phyloP scores from a whole-genome alignment of 2,113 vertebrate genomes.

The Chaetodon trifascialis region DNA sequence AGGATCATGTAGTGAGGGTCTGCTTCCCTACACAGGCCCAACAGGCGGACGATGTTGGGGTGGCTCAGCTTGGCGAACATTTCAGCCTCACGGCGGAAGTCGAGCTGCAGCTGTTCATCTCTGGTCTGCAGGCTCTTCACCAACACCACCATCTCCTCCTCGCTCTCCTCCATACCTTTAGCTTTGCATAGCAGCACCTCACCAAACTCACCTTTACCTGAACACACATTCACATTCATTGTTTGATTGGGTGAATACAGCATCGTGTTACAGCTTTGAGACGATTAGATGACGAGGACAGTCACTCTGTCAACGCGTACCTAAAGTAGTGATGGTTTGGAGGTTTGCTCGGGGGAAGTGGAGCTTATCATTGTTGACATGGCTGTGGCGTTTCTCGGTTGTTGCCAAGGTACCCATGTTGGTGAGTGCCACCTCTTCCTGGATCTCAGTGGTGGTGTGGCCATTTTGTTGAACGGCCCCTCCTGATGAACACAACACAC shows the following conservation, averaged over 20 bases:
- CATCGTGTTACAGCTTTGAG: neutral
- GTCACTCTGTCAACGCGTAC: constrained; percentile 72
- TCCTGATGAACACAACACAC: constrained; percentile 79
- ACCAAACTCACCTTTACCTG: constrained; percentile 96
- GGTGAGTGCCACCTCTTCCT: constrained; percentile 94
- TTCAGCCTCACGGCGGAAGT: constrained; percentile 93
- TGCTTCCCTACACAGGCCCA: constrained; percentile 92
- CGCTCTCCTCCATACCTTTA: constrained; percentile 86
- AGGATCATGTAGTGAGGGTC: constrained; percentile 96
- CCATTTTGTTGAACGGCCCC: constrained; percentile 92
- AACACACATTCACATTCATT: constrained; percentile 14
- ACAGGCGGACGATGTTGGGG: constrained; percentile 88
- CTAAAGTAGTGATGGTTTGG: constrained; percentile 95
- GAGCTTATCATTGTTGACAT: constrained; percentile 88
- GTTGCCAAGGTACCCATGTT: constrained; percentile 87
- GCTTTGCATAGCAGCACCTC: constrained; percentile 97
- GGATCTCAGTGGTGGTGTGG: constrained; percentile 93
- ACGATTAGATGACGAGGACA: neutral
- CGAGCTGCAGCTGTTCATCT: constrained; percentile 92
- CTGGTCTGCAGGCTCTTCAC: constrained; percentile 94
- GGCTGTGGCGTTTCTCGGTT: constrained; percentile 91
- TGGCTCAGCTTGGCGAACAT: constrained; percentile 98
- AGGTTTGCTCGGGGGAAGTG: constrained; percentile 90
- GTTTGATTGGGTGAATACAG: neutral
- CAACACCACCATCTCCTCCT: constrained; percentile 90